Conservation (phyloP, 2,888 invertebrate species). For the Spodoptera picta region DNA sequence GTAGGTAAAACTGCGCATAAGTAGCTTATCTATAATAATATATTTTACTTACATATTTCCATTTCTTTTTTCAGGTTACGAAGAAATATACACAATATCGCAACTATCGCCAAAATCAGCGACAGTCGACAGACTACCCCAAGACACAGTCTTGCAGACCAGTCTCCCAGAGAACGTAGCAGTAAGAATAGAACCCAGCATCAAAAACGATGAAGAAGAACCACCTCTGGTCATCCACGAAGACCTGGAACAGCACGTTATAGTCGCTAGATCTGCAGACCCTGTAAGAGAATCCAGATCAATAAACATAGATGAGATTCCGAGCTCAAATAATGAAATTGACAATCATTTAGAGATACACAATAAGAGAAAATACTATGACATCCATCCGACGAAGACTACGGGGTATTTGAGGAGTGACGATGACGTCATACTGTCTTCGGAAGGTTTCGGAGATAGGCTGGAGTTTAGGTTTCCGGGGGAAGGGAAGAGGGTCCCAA, state of each 20-base stretch:
- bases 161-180: conserved; percentile 73
- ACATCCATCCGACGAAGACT: conserved; percentile 89
- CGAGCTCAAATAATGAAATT: conserved; percentile 87
- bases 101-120: conserved; percentile 92
- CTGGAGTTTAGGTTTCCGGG: conserved; percentile 90
- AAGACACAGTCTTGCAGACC: conserved; percentile 73
- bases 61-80: conserved; percentile 82
- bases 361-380: conserved; percentile 83
- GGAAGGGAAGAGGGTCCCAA: conserved; percentile 93
- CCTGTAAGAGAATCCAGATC: conserved; percentile 85
- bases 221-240: conserved; percentile 54
- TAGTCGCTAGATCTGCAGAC: conserved; percentile 88
- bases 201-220: conserved; percentile 66
- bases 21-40: no score
- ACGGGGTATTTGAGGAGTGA: conserved; percentile 72
- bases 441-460: conserved; percentile 80
- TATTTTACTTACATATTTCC: not conserved
- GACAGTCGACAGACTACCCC: conserved; percentile 60
- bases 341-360: conserved; percentile 88
- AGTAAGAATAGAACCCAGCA: conserved; percentile 81
- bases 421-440: conserved; percentile 77
- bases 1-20: no score
- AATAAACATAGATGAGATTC: conserved; percentile 86
- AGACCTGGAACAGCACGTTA: conserved; percentile 75
- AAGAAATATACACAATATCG: conserved; percentile 89